Evolutionary conservation across 2,113 vertebrate species (phyloP), one percentile per base, ranked within the genome.

Genomic region (Anolis carolinensis): DNA sequence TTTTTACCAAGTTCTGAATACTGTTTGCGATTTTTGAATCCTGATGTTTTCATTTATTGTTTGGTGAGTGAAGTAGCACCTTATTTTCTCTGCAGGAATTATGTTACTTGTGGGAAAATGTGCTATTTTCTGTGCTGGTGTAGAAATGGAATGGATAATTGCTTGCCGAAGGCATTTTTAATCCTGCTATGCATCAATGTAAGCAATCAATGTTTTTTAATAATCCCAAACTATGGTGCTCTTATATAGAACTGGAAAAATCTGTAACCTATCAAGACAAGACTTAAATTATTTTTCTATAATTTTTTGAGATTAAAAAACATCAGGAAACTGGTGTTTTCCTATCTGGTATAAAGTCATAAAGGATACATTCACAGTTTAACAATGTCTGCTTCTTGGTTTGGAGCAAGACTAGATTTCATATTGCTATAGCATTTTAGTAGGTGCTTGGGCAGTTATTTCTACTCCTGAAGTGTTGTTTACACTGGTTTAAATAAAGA

Each of bases 1-100:
- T 92, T 92, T 93, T 92, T n/a, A 88, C 86, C 89, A 71, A 89
- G 65, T 93, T 90, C 88, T 87, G 63, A 78, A n/a, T 13, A 0
- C 39, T 88, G 34, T 67, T 94, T 92, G 79, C 80, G 86, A 68
- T 90, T 86, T 74, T 4, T 88, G 87, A 89, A 86, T 76, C 84
- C 34, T 86, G 85, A 88, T 70, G 73, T 72, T 62, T 1, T 0
- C 77, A 77, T 91, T 91, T 88, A 59, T 63, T 89, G 84, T 87
- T 88, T 81, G 85, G 88, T 21, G 81, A 86, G 72, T 27, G 81
- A 81, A 79, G 83, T 20, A 62, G 23, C 72, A 52, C 23, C 85
- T 18, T 5, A 21, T 87, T 91, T 76, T 88, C 63, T 91, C 81
- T 18, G 21, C 7, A 18, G 74, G 72, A 8, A 52, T 71, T 82